Evolutionary conservation across 2,113 vertebrate genomes (phyloP), one percentile per base, ranked within the genome.

Genomic region (Stomatorhinus ivindoensis): DNA sequence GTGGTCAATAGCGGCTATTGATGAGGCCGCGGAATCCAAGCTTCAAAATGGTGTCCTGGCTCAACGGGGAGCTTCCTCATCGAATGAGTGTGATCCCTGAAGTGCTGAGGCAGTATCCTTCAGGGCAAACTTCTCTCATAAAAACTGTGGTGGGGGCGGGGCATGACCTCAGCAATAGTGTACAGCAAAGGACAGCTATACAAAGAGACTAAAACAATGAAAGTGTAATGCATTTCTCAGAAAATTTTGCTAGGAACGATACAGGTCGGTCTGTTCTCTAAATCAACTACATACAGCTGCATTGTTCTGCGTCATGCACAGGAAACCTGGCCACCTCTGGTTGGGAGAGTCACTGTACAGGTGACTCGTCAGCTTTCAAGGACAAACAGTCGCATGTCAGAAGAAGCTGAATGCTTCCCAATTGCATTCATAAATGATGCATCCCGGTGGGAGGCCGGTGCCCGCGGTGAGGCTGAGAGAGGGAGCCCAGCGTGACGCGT

Each of bases 1-100:
- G 92, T 90, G 94, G 92, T 95, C 94, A 94, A 95, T 95, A 94
- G 87, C 65, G 86, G 90, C 88, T 94, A 95, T 95, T 91, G 95
- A 95, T 65, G 44, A 92, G 92, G 91, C 90, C 65, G 86, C 92
- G 91, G 92, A 93, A 91, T 89, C 61, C 89, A 50, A 50, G 87
- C 91, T 94, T 95, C 94, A 95, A 95, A n/a, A 95, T 91, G 42
- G 55, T 82, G 19, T 84, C 53, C 58, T 48, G n/a, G 88, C 88
- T 55, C 80, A 84, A 44, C 44, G 24, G 80, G 24, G 53, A 83
- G n/a, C 88, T 87, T 53, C 21, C 42, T n/a, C 80, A 84, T 84
- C 27, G 8, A 82, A 31, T 47, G 91, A 92, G 90, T 91, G 88
- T 87, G 83, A 88, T 93, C 93, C 91, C 94, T 92, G 91, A 92